phyloP scores from a whole-genome alignment of 2,888 invertebrate genomes.

The Margaritifera margaritifera region DNA sequence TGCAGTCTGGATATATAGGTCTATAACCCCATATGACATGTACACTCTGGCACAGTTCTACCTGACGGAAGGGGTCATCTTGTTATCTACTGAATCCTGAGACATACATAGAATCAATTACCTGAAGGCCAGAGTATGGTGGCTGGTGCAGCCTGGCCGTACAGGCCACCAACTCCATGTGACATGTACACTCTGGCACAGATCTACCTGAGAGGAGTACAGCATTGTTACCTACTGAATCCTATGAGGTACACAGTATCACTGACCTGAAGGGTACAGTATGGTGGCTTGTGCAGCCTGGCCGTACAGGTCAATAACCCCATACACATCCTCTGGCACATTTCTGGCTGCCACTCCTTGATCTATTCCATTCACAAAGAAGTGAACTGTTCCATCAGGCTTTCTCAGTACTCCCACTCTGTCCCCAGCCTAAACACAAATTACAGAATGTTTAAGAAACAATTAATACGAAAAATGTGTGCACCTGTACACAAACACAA shows the following conservation, averaged over 20 bases:
- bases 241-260: no score
- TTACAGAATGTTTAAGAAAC: not conserved
- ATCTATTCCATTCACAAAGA: constrained; percentile 90
- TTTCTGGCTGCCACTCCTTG: constrained; percentile 89
- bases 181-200: constrained; percentile 81
- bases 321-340: constrained; percentile 88
- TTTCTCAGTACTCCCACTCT: constrained; percentile 93
- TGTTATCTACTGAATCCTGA: no score
- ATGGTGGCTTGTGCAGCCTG: constrained; percentile 71
- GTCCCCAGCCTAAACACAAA: constrained; percentile 83
- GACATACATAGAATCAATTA: no score
- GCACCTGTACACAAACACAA: not conserved
- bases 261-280: constrained; percentile 63
- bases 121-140: constrained; percentile 68
- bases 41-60: no score
- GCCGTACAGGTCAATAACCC: constrained; percentile 92
- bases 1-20: constrained; percentile 82
- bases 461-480: no score
- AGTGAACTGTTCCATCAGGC: constrained; percentile 88
- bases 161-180: constrained; percentile 96
- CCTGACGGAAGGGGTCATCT: no score
- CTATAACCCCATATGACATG: constrained; percentile 97
- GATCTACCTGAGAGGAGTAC: constrained; percentile 82
- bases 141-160: constrained; percentile 76
- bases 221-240: no score